phyloP scores from a whole-genome alignment of 64 coral and sea anemone genomes.

The Montipora cactus region DNA sequence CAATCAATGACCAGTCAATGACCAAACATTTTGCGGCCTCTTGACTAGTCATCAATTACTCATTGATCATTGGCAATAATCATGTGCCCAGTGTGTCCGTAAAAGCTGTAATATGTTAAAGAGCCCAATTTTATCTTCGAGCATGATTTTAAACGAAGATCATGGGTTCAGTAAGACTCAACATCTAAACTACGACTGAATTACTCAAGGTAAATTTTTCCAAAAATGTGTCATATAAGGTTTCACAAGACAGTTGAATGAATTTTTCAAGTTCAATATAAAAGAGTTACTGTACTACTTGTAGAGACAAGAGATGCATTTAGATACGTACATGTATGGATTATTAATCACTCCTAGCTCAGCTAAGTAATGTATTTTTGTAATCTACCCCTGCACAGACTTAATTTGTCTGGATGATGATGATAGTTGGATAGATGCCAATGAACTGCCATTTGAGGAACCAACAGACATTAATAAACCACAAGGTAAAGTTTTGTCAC shows the following conservation, averaged over 20 bases:
- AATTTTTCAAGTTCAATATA: not conserved
- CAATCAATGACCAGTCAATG: not conserved
- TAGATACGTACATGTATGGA: not conserved
- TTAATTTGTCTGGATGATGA: not conserved
- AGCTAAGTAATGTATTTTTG: not conserved
- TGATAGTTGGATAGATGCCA: not conserved
- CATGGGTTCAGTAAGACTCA: not conserved
- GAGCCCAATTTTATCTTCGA: not conserved
- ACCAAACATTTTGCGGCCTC: not conserved
- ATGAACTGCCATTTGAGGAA: constrained; percentile 6
- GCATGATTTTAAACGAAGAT: not conserved
- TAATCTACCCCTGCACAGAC: not conserved
- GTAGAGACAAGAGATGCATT: not conserved
- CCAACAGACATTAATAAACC: constrained; percentile 2
- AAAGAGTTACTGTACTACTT: not conserved
- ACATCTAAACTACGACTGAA: not conserved
- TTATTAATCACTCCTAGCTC: not conserved
- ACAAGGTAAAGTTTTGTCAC: not conserved
- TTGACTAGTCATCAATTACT: constrained; percentile 34
- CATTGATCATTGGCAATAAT: constrained; percentile 35
- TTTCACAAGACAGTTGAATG: not conserved
- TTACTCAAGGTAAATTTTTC: not conserved
- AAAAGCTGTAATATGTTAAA: not conserved
- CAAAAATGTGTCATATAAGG: not conserved
- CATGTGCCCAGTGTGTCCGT: not conserved